Base-by-base conservation (phyloP, 53 echinoderm and acorn worm species). In the Crossaster papposus region DNA sequence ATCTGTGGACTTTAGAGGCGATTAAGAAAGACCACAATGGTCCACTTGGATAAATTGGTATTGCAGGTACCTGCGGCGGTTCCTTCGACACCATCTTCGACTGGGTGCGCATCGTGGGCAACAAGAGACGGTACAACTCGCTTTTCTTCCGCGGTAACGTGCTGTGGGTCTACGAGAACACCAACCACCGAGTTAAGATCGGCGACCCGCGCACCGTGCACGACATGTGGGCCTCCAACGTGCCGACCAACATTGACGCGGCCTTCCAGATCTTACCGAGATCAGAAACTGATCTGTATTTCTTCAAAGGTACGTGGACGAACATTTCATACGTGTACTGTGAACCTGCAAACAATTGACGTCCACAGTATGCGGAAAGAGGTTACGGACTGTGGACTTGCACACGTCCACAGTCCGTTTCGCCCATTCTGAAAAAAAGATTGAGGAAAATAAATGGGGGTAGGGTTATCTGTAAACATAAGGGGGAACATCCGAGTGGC, bases 281-380 rank as follows among this genome's bases (percentile, higher is more conserved):
- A 53, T 64, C 50, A 14, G 22, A 26, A 12, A 83, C 92, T 55
- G 36, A 85, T 30, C 58, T 98, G 91, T 98, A 93, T 55, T 94
- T 98, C 77, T 98, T 98, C 28, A 94, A 96, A 89, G 99, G 99
- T 99, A 79, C 44, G 1, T 50, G 89, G n/a, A n/a, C n/a, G n/a
- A n/a, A n/a, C n/a, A n/a, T n/a, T n/a, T n/a, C n/a, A n/a, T n/a
- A n/a, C n/a, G n/a, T n/a, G n/a, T n/a, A n/a, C n/a, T n/a, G n/a
- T n/a, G n/a, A n/a, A n/a, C n/a, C n/a, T n/a, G n/a, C n/a, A n/a
- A n/a, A n/a, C n/a, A n/a, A n/a, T n/a, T n/a, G n/a, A n/a, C n/a
- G n/a, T n/a, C n/a, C n/a, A n/a, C n/a, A n/a, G n/a, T n/a, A n/a
- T n/a, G n/a, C n/a, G n/a, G n/a, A n/a, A n/a, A n/a, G n/a, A n/a